Evolutionary conservation across 2,797 vertebrate species (phyloP), one percentile per base, ranked within the genome.

Genomic region (Morelia viridis): DNA sequence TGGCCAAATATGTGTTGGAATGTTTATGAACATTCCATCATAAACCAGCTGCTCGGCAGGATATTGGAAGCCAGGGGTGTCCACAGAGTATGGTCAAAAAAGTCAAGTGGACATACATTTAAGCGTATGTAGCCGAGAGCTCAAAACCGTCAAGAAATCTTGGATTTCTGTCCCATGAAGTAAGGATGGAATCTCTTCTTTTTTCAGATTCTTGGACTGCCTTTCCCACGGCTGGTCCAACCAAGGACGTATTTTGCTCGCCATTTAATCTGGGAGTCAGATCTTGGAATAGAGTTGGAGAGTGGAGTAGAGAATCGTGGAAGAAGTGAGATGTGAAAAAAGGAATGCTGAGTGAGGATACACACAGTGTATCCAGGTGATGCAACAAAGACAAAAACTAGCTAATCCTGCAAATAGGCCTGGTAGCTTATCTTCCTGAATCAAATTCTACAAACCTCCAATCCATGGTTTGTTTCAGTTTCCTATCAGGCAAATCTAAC

Each of bases 241-340:
- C 7, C 61, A 62, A 88, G 28, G 13, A 53, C 35, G 4, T 89
- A 57, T 76, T 57, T 71, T 71, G 10, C 88, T 24, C 64, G 13
- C 28, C 88, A 13, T 6, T 35, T 71, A 35, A 88, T 65, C 12
- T 88, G 87, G 64, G 22, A 17, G 2, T 57, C 88, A 24, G 50
- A 89, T 64, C 60, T 13, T 15, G 61, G 87, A 19, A 71, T 56
- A 71, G 88, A 89, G 53, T 22, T 71, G 88, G 64, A 68, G 19
- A 57, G 64, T 58, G 88, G 53, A 89, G 26, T 76, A 41, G 65
- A 89, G 65, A 89, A 89, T 57, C 88, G 76, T 26, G 53, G 53
- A 41, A 89, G n/a, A 58, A 89, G 6, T 76, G 24, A 2, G 22
- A 58, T 76, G 53, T 76, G 50, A 89, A 89, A 71, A 13, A 58